A percentile compares a stretch with the other conserved stretches of the same genome.
phyloP scores from a whole-genome alignment of 2,113 vertebrate species.

The Ammodramus savannarum region DNA sequence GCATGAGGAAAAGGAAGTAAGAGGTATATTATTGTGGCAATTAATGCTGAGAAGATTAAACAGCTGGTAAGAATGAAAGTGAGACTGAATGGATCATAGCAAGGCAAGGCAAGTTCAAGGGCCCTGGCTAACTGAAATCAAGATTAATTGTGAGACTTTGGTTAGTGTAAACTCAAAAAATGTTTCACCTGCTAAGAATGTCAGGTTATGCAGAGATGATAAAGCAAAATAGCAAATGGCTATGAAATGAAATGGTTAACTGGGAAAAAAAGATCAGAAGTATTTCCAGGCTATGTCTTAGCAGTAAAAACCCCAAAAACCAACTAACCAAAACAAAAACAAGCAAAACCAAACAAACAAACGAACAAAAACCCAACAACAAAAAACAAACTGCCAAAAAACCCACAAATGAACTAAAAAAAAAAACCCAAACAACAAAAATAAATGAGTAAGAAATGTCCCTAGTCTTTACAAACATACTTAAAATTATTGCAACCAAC shows the following conservation, averaged over 20 bases:
- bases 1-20: not conserved
- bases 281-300: not conserved
- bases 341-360: not conserved
- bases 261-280: not conserved
- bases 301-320: not conserved
- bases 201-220: not conserved
- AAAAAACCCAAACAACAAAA: not conserved
- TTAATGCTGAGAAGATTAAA: not conserved
- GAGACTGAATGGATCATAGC: not conserved
- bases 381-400: not conserved
- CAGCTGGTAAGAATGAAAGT: not conserved
- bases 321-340: not conserved
- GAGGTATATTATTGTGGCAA: not conserved
- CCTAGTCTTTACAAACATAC: not conserved
- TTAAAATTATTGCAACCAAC: not conserved
- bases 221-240: not conserved
- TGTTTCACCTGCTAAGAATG: not conserved
- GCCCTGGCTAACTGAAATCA: not conserved
- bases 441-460: not conserved
- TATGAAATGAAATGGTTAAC: not conserved
- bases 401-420: not conserved
- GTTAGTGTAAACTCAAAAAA: not conserved
- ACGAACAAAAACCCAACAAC: not conserved
- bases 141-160: not conserved
- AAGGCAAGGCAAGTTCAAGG: not conserved